Evolutionary conservation across 2,797 vertebrate genomes (phyloP).

Genomic region (Chiroxiphia lanceolata): DNA sequence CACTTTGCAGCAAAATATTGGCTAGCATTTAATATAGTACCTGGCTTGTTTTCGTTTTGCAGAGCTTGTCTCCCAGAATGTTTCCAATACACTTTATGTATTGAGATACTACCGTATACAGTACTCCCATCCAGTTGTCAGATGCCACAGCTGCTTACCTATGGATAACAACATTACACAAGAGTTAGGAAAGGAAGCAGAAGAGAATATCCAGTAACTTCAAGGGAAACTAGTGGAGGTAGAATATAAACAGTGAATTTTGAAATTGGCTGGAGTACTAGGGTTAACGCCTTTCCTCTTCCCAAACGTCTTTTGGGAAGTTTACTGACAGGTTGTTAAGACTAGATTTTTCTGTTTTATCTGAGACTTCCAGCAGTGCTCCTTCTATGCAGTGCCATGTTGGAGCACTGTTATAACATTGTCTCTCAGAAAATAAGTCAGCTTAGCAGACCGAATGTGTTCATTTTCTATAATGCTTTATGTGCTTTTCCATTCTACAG

Average conservation of each 20-base stretch:
- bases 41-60: background rate
- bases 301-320: background rate
- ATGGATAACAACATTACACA: background rate
- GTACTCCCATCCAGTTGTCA: background rate
- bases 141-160: background rate
- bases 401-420: background rate
- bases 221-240: slow-evolving; percentile 2
- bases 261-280: background rate
- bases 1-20: background rate
- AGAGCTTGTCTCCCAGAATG: background rate
- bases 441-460: background rate
- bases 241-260: slow-evolving; percentile 24
- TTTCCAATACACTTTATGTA: background rate
- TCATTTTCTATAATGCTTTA: background rate
- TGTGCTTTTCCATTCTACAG: background rate
- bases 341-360: slow-evolving; percentile 1
- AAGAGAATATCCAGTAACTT: background rate
- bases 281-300: slow-evolving; percentile 38
- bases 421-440: background rate
- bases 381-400: background rate
- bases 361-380: background rate
- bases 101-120: background rate
- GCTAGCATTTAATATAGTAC: background rate
- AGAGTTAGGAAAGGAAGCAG: background rate
- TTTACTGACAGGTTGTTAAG: slow-evolving; percentile 13